Base-by-base conservation (phyloP, 2,113 vertebrate species). In the Uria lomvia region DNA sequence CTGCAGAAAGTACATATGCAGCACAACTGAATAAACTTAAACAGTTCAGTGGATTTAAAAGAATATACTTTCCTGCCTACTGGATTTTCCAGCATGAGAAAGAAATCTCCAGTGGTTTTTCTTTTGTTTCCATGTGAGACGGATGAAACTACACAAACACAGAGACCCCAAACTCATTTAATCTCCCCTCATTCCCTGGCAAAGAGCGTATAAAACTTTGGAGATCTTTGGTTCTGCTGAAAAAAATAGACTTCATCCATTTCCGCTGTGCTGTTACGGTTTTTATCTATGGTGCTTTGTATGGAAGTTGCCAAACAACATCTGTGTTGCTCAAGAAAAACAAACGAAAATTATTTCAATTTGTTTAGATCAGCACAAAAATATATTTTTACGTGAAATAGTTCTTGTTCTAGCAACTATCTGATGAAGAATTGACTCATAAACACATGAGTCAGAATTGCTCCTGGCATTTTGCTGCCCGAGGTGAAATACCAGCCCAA, bases 331-430 rank as follows among this genome's bases (percentile, higher is more conserved):
- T 95, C 34, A 65, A 60, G 68, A 96, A 96, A 97, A 97, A 91
- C 84, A 95, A 96, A 90, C 65, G 47, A 97, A 90, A 95, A 78
- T 78, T 22, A 56, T 95, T 94, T 84, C 66, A 86, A 50, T 90
- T 97, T 94, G 88, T 95, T 97, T 94, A 97, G 82, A 75, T n/a
- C 84, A 88, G 71, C 60, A 88, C 49, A 96, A 95, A 97, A 96
- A 84, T 72, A 55, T 16, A 91, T 76, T 72, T 96, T 91, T 86
- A 93, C 0, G 0, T 75, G 40, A 94, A 97, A 74, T 24, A 27
- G 23, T 67, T 77, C 78, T 97, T 97, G 63, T 67, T 81, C 92
- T 59, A 95, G 84, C 24, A 79, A 40, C 40, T 91, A 96, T 95
- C 90, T 87, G 88, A 78, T 90, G 67, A 91, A 86, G 56, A 95